Conservation (phyloP, 1,140 invertebrate genomes). For the Heliconius eleuchia region DNA sequence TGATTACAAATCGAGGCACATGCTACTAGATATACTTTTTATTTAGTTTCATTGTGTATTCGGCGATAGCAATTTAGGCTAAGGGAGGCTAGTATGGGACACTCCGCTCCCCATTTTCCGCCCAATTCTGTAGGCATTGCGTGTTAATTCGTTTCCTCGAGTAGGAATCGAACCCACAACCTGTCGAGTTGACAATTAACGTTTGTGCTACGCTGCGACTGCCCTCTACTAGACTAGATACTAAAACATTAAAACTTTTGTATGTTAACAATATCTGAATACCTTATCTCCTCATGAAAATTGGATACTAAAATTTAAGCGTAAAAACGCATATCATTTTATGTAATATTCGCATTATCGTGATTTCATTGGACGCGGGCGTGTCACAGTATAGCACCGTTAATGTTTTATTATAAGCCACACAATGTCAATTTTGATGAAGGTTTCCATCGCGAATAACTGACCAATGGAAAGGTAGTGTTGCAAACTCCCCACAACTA, state of each 20-base stretch:
- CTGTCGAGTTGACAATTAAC: too few relatives aligned
- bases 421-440: constrained; percentile 68
- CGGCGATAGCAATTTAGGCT: too few relatives aligned
- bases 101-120: too few relatives aligned
- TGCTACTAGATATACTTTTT: too few relatives aligned
- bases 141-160: too few relatives aligned
- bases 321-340: constrained; percentile 47
- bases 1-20: too few relatives aligned
- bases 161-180: too few relatives aligned
- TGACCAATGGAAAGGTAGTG: constrained; percentile 67
- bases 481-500: constrained; percentile 59
- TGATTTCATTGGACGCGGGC: constrained; percentile 49
- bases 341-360: constrained; percentile 50
- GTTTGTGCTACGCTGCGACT: too few relatives aligned
- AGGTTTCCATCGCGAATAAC: constrained; percentile 63
- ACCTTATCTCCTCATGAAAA: constrained; percentile 10
- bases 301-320: constrained; percentile 34
- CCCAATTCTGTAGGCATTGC: too few relatives aligned
- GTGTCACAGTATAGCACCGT: constrained; percentile 51
- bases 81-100: too few relatives aligned
- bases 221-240: not conserved
- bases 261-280: not conserved
- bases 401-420: constrained; percentile 66
- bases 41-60: too few relatives aligned
- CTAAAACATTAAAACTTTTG: not conserved